Evolutionary conservation across 2,888 invertebrate genomes (phyloP), one percentile per base, ranked within the genome.

Genomic region (Orchesellides sinensis): DNA sequence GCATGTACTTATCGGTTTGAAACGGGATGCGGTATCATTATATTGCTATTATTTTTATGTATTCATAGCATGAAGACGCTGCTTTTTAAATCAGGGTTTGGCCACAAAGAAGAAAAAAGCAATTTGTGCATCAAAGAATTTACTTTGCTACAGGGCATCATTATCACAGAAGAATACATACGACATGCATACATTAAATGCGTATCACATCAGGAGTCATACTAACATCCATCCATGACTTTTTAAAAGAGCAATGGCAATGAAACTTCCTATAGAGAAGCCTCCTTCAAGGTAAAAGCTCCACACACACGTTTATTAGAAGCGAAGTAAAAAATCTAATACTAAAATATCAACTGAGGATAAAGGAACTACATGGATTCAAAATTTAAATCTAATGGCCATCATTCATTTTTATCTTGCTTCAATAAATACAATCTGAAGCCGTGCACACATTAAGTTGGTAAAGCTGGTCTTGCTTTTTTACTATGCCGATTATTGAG

Each of bases 21-120:
- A 80, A 80, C 79, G 79, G 79, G 70, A 72, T 72, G 79, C 56
- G 70, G 79, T 80, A 72, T 72, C 72, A 66, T 72, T 77, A 77
- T 59, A 63, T 63, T 63, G 65, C 45, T 27, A 75, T 72, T 45
- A 35, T 25, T 52, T 19, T 49, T 17, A 75, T 65, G 35, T 47
- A 54, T 54, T n/a, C 19, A 40, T 66, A 8, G 10, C 49, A 66
- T 6, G 56, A 40, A 45, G 27, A 12, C 17, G 12, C 45, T 47
- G 35, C 47, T 66, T 59, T 35, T 66, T 75, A 6, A 66, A 66
- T 66, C n/a, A 45, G 66, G 74, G 75, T 21, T 75, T 75, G 75
- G 75, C 66, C 75, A 56, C 66, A 66, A 45, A 19, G 19, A 17
- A 32, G 19, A 61, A 59, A 72, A 40, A 75, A 66, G 63, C 52